Evolutionary conservation across 2,797 vertebrate genomes (phyloP).

Genomic region (Hippopotamyrus pictus): DNA sequence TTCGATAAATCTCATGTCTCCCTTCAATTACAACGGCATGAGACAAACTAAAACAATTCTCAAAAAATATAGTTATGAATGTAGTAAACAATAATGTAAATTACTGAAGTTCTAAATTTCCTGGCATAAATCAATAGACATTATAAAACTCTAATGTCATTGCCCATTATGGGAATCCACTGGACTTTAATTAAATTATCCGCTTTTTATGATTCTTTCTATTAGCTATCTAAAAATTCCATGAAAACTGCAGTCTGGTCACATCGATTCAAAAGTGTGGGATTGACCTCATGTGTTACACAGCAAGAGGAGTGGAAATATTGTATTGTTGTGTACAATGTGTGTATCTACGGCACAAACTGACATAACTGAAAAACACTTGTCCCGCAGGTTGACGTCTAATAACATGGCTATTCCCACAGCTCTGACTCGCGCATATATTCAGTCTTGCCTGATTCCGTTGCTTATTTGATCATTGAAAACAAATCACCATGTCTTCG

Average conservation of each 20-base stretch:
- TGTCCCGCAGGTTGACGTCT: not conserved
- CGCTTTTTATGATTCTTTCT: not conserved
- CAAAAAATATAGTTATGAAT: not conserved
- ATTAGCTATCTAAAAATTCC: not conserved
- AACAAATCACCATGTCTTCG: not conserved
- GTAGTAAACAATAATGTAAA: not conserved
- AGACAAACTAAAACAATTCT: not conserved
- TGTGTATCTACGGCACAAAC: not conserved
- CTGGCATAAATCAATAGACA: not conserved
- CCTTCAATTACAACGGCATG: not conserved
- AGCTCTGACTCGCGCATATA: not conserved
- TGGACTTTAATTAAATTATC: not conserved
- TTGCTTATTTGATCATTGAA: not conserved
- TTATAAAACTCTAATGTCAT: not conserved
- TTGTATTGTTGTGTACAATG: not conserved
- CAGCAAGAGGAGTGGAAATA: not conserved
- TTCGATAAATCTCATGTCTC: not conserved
- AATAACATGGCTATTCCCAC: not conserved
- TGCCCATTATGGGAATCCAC: not conserved
- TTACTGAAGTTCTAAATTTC: not conserved
- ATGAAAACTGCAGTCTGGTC: not conserved
- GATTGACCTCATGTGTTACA: not conserved
- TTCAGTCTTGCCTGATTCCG: not conserved
- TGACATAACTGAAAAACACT: not conserved
- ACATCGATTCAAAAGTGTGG: not conserved